A percentile compares a stretch with the other conserved stretches of the same genome.
Evolutionary conservation across 2,888 invertebrate genomes (phyloP).

Genomic region (Cosmorhoe ocellata): DNA sequence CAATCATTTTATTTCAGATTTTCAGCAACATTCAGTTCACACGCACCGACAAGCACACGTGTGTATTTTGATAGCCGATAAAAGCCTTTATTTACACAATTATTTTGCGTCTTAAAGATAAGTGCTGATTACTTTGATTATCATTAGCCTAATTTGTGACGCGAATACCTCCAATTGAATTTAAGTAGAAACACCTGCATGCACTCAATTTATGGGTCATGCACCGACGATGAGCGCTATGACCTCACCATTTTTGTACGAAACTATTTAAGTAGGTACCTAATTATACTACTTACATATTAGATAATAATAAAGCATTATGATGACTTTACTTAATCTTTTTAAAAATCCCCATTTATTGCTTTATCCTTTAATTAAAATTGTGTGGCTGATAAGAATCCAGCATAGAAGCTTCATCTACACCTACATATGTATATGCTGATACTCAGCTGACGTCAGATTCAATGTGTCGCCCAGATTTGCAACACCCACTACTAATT

Average conservation of each 20-base stretch:
- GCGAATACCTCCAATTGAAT: constrained; percentile 9
- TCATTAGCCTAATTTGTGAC: constrained; percentile 9
- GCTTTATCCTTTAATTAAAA: no score
- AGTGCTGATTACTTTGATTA: constrained; percentile 9
- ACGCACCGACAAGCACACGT: neutral
- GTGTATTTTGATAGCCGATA: neutral
- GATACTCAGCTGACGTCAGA: constrained; percentile 41
- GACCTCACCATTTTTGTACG: constrained; percentile 12
- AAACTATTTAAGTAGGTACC: constrained; percentile 1
- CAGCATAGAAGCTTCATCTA: no score
- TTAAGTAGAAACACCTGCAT: constrained; percentile 41
- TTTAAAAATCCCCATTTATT: no score
- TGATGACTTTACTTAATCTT: no score
- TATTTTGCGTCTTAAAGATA: constrained; percentile 7
- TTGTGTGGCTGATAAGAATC: no score
- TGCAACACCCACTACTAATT: constrained; percentile 47
- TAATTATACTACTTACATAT: neutral
- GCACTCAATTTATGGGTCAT: constrained; percentile 40
- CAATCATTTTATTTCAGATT: no score
- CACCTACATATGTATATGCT: no score
- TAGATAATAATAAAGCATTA: no score
- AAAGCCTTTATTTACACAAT: neutral
- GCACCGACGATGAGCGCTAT: constrained; percentile 10
- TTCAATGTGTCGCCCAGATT: constrained; percentile 76
- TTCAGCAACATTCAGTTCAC: no score